Evolutionary conservation across 2,888 invertebrate species (phyloP), one percentile per base, ranked within the genome.

Genomic region (Pelosia muscerda): DNA sequence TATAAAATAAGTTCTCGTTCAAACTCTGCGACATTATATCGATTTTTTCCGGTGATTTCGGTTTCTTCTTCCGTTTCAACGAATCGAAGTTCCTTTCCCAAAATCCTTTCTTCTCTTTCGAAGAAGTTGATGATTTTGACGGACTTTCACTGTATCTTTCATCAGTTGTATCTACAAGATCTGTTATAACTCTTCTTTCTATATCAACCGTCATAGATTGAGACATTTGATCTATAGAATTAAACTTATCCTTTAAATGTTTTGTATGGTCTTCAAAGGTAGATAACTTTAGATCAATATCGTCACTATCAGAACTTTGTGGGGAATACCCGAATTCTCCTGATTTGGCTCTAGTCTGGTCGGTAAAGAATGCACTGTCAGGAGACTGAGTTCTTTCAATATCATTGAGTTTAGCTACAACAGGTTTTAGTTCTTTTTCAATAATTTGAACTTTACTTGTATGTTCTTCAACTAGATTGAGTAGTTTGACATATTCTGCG

Each of bases 391-490:
- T 90, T 78, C 95, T 83, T 82, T 94, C 95, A 0, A 93, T 86
- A 71, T 93, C 93, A 66, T 93, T 94, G 2, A 95, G 75, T 69
- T 92, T 94, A 0, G 83, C 73, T 4, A 93, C 91, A 5, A 94
- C 86, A 9, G 93, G 92, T 84, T 95, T 95, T n/a, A 97, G 85
- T 79, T 97, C 96, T 68, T 95, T 95, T 74, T 97, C 97, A 73
- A 97, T 95, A 13, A 86, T 86, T 81, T 96, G 96, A 59, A 97
- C 94, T 87, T 96, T 95, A 64, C 95, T 95, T 53, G 97, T 96
- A 71, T 96, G 92, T 88, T 96, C 96, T 91, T 97, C 97, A 22
- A 98, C 96, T 84, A 88, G 83, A 69, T 94, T 95, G 0, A 95
- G 74, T 53, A 93, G 67, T 77, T 90, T 90, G 0, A 94, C 93